Base-by-base conservation (phyloP, 1,140 invertebrate species). In the Eumaeus atala region DNA sequence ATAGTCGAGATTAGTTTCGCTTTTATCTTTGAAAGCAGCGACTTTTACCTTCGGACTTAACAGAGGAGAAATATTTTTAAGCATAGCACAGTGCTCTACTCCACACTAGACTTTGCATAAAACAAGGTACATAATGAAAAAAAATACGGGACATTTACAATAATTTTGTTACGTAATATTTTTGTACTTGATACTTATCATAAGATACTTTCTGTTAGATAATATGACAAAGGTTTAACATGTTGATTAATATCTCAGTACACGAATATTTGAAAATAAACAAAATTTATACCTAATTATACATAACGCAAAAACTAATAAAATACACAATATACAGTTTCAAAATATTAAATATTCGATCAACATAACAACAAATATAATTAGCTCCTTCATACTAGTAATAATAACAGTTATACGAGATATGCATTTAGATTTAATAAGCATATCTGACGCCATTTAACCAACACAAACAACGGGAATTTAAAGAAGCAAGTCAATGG, bases 181-280 rank as follows among this genome's bases (percentile, higher is more conserved):
- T 67, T 72, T 73, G 71, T 68, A 77, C 60, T 72, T 74, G 70
- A 82, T 85, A 82, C 72, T 78, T 70, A 67, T 82, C 78, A 85
- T 82, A 85, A 84, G 82, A 85, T 80, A 74, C 62, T 61, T 81
- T 77, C 70, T 69, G 69, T 85, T 77, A 81, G 66, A 74, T 79
- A 77, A 78, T 63, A 68, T 76, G 59, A 71, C 14, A 59, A 59
- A 59, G 47, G 61, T 67, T 60, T 58, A 78, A 73, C 65, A 64
- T 38, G 33, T 54, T 10, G 40, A 58, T 52, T 52, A 52, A 28
- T 28, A 28, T 2, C 21, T 42, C 38, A 53, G 18, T 53, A 44
- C 37, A 53, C 33, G 37, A 40, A 42, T 50, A 34, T 34, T 28
- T 50, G 35, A 12, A 50, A 36, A 42, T 44, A 53, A 37, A 53